A percentile compares a stretch with the other conserved stretches of the same genome.
Conservation (phyloP, 2,113 vertebrate species). For the Synodontis membranacea region DNA sequence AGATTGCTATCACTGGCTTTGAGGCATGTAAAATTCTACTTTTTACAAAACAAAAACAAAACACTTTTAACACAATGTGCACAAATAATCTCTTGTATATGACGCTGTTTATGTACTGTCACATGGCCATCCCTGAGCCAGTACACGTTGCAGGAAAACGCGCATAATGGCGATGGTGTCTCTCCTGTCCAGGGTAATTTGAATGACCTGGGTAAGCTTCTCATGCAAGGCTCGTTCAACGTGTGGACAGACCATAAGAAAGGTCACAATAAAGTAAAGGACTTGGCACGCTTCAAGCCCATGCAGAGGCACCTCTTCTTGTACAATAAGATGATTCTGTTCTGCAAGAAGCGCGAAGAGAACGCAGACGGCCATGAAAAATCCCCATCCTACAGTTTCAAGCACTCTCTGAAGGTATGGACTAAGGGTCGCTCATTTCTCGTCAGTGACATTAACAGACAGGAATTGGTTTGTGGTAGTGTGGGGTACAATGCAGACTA, state of each 20-base stretch:
- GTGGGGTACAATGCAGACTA: not conserved
- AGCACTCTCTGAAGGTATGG: constrained; percentile 87
- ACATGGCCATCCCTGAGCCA: not conserved
- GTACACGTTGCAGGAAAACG: too few relatives aligned
- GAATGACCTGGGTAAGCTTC: constrained; percentile 85
- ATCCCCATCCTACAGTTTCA: constrained; percentile 90
- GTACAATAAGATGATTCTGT: constrained; percentile 86
- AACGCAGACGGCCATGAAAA: constrained; percentile 84
- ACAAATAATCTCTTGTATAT: not conserved
- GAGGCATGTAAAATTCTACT: constrained; percentile 65
- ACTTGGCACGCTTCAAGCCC: constrained; percentile 91
- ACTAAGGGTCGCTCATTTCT: too few relatives aligned
- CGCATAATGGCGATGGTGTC: not conserved
- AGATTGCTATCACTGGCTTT: constrained; percentile 91
- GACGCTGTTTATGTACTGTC: not conserved
- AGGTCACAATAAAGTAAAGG: constrained; percentile 93
- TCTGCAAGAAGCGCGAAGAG: constrained; percentile 93
- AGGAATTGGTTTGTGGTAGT: not conserved
- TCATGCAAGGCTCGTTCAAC: constrained; percentile 88
- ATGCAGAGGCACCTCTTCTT: constrained; percentile 95
- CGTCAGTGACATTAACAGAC: not conserved
- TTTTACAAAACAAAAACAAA: too few relatives aligned
- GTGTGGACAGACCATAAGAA: constrained; percentile 93
- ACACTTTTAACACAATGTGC: not conserved
- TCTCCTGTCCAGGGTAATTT: constrained; percentile 77